Evolutionary conservation across 2,888 invertebrate species (phyloP), one percentile per base, ranked within the genome.

Genomic region (Cacoxenus indagator): DNA sequence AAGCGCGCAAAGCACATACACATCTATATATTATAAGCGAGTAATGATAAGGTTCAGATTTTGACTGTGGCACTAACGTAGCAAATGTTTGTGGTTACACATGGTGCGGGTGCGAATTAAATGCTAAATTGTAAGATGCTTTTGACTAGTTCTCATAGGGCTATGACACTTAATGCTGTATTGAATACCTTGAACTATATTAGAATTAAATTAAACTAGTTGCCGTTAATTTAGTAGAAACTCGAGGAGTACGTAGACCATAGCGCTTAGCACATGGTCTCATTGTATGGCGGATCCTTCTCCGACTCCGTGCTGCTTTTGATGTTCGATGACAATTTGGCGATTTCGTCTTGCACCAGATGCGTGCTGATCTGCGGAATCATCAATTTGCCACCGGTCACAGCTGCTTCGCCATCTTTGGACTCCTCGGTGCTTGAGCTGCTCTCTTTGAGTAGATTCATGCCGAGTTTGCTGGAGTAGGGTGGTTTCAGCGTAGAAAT

Each of bases 281-380:
- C 88, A 77, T 88, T 88, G 74, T 85, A 87, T 51, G 88, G 87
- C 73, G 88, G 87, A 81, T 88, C 88, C 74, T 88, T 88, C 69
- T 88, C 88, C 61, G 88, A 88, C 46, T 88, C 88, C 45, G 87
- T 88, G 79, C 88, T 88, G 74, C 87, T 88, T 72, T 88, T 88
- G 31, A 88, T 88, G 70, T 88, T 88, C 37, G 87, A 88, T 55
- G 88, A 88, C 19, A 88, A 74, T 73, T 88, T 88, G n/a, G 87
- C 88, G 45, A 88, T 88, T 78, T 88, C 88, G 72, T 88, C 88
- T 73, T 88, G 88, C 43, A 88, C 87, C 57, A 87, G 73, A 74
- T 88, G 83, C 37, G 88, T 88, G 73, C 87, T 88, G 6, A 88
- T 88, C 73, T 86, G 85, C 8, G 88, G 88, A 75, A 88, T 88